These are phyloP conservation scores for Eristalinus aeneus DNA, from an alignment of 2,888 invertebrate species.

Conservation along the genomic window DNA sequence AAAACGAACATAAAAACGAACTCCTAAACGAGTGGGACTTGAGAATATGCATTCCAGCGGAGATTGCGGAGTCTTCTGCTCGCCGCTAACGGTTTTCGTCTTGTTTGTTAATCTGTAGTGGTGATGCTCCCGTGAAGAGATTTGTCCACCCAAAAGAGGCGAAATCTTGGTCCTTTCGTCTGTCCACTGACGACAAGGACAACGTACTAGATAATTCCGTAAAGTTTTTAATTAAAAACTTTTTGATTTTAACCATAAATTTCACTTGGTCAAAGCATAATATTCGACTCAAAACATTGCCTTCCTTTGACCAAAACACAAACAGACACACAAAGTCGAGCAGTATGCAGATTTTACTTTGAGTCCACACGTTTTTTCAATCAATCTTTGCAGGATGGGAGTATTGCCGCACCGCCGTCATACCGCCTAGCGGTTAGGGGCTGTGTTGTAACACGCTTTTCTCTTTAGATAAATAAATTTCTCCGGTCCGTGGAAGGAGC, in stretches of 20 bases:
- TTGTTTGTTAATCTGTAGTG: conserved; percentile 57
- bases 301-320: background rate
- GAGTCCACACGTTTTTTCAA: conserved; percentile 10
- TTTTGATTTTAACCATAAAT: conserved; percentile 58
- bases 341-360: conserved; percentile 16
- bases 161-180: too few relatives aligned
- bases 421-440: background rate
- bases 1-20: conserved; percentile 37
- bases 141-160: background rate
- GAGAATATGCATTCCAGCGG: background rate
- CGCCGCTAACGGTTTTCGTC: conserved; percentile 25
- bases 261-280: conserved; percentile 43
- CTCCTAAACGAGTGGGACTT: conserved; percentile 8
- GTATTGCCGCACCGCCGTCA: too few relatives aligned
- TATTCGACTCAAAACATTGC: background rate
- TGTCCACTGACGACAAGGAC: conserved; percentile 1
- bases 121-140: conserved; percentile 12
- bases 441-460: background rate
- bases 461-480: conserved; percentile 15
- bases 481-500: background rate
- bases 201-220: conserved; percentile 39
- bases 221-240: conserved; percentile 61
- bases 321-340: background rate
- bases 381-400: background rate
- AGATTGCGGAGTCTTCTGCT: conserved; percentile 14